A percentile compares a stretch with the other conserved stretches of the same genome.
Evolutionary conservation across 2,113 vertebrate genomes (phyloP).

Genomic region (Abramis brama): DNA sequence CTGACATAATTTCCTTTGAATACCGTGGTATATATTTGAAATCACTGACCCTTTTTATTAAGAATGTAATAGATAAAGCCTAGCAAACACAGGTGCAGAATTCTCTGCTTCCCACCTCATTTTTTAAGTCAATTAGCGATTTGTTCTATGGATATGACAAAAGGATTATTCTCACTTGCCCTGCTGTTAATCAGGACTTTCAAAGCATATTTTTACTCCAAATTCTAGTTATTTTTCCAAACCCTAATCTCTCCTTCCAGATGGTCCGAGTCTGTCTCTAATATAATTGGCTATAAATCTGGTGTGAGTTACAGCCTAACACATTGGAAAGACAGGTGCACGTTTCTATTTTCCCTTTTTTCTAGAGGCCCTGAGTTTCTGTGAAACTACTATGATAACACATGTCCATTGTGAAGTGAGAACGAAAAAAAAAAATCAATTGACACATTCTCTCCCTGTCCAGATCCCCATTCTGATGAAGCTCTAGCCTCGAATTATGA

Average conservation of each 20-base stretch:
- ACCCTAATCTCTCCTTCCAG: conserved; percentile 76
- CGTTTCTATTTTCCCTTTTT: conserved; percentile 38
- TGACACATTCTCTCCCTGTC: conserved; percentile 13
- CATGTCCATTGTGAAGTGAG: conserved; percentile 49
- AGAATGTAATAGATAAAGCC: not conserved
- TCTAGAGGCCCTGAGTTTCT: conserved; percentile 50
- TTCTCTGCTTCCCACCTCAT: conserved; percentile 4
- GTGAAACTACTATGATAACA: conserved; percentile 55
- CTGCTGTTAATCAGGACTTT: conserved; percentile 59
- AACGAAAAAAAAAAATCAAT: conserved; percentile 32
- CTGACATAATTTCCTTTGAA: not conserved
- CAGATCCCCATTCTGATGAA: not conserved
- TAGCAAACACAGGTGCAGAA: conserved; percentile 48
- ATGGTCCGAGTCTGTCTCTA: conserved; percentile 70
- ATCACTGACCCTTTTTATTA: not conserved
- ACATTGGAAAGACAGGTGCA: conserved; percentile 64
- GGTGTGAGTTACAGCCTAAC: conserved; percentile 58
- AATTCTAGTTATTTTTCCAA: conserved; percentile 73
- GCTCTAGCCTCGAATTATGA: conserved; percentile 30
- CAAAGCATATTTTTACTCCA: conserved; percentile 64
- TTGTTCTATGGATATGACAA: conserved; percentile 54
- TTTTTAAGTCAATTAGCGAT: conserved; percentile 53
- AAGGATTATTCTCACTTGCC: conserved; percentile 58
- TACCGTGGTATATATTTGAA: not conserved
- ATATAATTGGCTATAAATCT: conserved; percentile 74